phyloP scores from a whole-genome alignment of 2,113 vertebrate species.

The Leucoraja erinaceus region DNA sequence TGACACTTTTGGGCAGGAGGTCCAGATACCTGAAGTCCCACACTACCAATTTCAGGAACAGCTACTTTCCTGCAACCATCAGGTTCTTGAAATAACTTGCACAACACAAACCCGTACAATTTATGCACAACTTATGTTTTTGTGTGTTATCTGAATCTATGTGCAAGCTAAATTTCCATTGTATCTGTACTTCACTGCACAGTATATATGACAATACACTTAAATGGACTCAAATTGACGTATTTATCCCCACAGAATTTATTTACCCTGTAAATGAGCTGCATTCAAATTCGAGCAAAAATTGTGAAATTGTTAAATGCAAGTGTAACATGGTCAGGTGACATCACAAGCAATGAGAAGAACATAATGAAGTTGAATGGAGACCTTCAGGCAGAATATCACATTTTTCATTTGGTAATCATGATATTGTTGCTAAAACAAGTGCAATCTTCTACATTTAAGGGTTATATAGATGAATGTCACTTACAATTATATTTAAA shows the following conservation, averaged over 20 bases:
- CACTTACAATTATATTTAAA: not conserved
- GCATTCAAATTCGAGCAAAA: not conserved
- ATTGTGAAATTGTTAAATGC: not conserved
- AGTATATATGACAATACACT: too few relatives aligned
- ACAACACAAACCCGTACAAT: too few relatives aligned
- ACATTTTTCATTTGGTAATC: not conserved
- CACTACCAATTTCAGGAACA: too few relatives aligned
- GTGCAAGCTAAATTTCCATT: too few relatives aligned
- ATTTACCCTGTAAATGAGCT: not conserved
- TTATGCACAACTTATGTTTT: too few relatives aligned
- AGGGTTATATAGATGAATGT: not conserved
- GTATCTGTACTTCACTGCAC: too few relatives aligned
- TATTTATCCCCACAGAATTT: not conserved
- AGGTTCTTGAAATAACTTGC: too few relatives aligned
- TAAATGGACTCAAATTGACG: too few relatives aligned
- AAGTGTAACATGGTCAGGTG: not conserved
- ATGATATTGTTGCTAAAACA: not conserved
- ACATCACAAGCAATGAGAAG: not conserved
- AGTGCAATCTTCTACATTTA: not conserved
- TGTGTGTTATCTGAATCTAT: too few relatives aligned
- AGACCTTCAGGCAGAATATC: not conserved
- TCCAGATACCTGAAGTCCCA: too few relatives aligned
- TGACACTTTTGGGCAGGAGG: too few relatives aligned
- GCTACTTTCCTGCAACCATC: too few relatives aligned
- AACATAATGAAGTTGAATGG: not conserved